A percentile compares a stretch with the other conserved stretches of the same genome.
Conservation (phyloP, 2,888 invertebrate species). For the Sinohyriopsis cumingii region DNA sequence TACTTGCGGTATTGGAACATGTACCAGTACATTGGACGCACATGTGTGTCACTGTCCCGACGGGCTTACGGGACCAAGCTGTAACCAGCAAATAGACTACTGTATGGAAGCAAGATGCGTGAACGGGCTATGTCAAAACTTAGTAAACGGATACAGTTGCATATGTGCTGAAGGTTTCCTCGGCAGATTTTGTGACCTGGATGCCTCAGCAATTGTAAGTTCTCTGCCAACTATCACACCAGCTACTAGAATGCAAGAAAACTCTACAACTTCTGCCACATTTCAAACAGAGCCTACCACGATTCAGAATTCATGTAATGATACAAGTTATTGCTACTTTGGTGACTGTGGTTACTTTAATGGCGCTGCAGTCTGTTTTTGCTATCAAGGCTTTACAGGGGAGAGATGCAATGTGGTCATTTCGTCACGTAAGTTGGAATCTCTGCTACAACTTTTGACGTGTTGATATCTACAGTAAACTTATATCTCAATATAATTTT, state of each 20-base stretch:
- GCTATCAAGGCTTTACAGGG: constrained; percentile 16
- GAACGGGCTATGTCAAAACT: constrained; percentile 25
- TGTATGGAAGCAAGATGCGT: constrained; percentile 19
- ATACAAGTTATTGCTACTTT: constrained; percentile 1
- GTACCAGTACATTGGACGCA: constrained; percentile 13
- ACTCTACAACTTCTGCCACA: constrained; percentile 1
- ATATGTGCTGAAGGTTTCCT: constrained; percentile 23
- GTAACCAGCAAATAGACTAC: constrained; percentile 15
- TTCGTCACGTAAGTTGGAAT: no score
- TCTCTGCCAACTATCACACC: constrained; percentile 2
- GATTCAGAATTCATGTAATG: background rate
- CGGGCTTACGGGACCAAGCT: constrained; percentile 9
- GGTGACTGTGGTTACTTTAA: constrained; percentile 5
- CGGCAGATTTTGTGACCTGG: constrained; percentile 16
- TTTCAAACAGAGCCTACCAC: background rate
- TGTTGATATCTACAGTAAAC: no score
- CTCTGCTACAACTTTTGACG: no score
- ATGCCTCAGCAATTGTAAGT: background rate
- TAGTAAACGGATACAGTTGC: constrained; percentile 13
- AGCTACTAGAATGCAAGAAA: background rate
- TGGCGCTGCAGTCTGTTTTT: constrained; percentile 17
- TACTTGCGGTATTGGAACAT: constrained; percentile 33
- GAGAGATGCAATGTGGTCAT: constrained; percentile 10
- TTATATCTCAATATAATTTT: no score
- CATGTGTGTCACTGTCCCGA: constrained; percentile 19